Base-by-base conservation (phyloP, 1,140 invertebrate species). In the Zaprionus capensis region DNA sequence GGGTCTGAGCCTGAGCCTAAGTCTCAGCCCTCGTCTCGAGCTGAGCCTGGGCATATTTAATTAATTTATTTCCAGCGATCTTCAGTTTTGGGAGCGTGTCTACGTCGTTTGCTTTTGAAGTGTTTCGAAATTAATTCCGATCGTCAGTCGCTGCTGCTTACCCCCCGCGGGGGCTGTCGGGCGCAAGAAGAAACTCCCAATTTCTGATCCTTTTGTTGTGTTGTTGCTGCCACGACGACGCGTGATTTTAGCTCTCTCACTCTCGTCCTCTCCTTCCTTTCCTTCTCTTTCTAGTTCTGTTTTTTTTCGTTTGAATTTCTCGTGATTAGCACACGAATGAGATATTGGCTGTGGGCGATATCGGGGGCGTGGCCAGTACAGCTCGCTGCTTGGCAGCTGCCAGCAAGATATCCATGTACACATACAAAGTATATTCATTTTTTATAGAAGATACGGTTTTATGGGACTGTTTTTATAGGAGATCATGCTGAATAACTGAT, bases 101-200 rank as follows among this genome's bases (percentile, higher is more conserved):
- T 77, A 70, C 49, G 36, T 56, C 55, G 51, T 66, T 44, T 66
- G 64, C 65, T 82, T 90, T 90, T 90, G 85, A 90, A 90, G 85
- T 90, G 85, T 90, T 90, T 90, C 81, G 80, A 90, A 90, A 90
- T 90, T 90, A 90, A 90, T 90, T 90, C 81, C 70, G 81, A 90
- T 90, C 76, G 68, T 76, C 73, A 65, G 73, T 41, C 55, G 17
- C 9, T 34, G 31, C 31, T 31, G 31, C 31, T 11, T 76, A 67
- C 77, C 80, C 82, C 73, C 83, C 73, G 81, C 80, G 71, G 74
- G 74, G 84, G 81, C 81, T 88, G 84, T 71, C 73, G 67, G 74
- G 78, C 78, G 41, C 6, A 46, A 46, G 59, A 65, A 74, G 69
- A 53, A 58, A 71, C 67, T 64, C 74, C 78, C 81, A 84, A 79